Evolutionary conservation across 2,113 vertebrate genomes (phyloP).

Genomic region (Cololabis saira): DNA sequence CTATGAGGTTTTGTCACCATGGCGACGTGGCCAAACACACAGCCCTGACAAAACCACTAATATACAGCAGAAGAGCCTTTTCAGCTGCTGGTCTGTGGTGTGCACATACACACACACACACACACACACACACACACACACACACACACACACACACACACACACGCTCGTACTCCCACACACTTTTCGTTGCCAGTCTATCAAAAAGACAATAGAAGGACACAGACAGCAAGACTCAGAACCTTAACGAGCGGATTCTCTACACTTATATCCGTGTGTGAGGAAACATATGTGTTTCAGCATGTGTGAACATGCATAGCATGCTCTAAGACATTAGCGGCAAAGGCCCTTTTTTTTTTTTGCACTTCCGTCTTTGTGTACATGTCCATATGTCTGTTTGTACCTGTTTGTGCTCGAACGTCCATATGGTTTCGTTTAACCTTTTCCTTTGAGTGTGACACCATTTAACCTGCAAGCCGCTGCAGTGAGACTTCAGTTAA

Average conservation of each 20-base stretch:
- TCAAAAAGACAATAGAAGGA: constrained; percentile 28
- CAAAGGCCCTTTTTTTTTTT: background rate
- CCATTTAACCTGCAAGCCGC: constrained; percentile 70
- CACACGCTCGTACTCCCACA: background rate
- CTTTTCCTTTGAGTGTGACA: constrained; percentile 71
- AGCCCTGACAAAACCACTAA: constrained; percentile 68
- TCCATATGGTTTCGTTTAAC: constrained; percentile 78
- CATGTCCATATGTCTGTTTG: constrained; percentile 40
- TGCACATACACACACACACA: background rate
- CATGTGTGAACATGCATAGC: too few relatives aligned
- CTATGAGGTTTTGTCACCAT: constrained; percentile 55
- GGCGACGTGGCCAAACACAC: constrained; percentile 65
- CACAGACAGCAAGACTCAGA: background rate
- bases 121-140: background rate
- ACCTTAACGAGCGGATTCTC: too few relatives aligned
- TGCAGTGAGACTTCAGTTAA: constrained; percentile 69
- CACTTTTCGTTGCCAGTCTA: background rate
- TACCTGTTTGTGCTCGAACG: constrained; percentile 12
- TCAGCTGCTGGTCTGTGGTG: constrained; percentile 34
- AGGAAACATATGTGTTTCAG: too few relatives aligned
- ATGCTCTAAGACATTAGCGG: constrained; percentile 1
- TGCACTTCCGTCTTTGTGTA: constrained; percentile 31
- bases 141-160: constrained; percentile 6
- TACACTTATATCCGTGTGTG: too few relatives aligned
- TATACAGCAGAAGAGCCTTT: constrained; percentile 56